Evolutionary conservation across 1,140 invertebrate genomes (phyloP), one percentile per base, ranked within the genome.

Genomic region (Drosophila mauritiana): DNA sequence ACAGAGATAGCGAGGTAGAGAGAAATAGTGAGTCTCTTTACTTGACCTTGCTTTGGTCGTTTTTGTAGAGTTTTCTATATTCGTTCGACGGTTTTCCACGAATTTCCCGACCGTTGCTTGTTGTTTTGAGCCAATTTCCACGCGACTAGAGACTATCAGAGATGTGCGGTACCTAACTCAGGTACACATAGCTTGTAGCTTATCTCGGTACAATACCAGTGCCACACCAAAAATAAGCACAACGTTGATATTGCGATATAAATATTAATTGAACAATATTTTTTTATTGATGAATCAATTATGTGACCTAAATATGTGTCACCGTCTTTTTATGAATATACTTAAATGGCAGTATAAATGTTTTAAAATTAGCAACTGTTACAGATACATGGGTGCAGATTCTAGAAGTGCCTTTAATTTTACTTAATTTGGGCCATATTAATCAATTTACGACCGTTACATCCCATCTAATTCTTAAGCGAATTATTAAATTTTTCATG

Each of bases 31-130:
- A 40, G 40, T 39, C 15, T 82, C 55, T 82, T 78, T 43, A 80
- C 53, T 74, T 80, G 80, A 89, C 84, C 85, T 89, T 89, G 84
- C 85, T 78, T 78, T 89, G 84, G 84, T 88, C 84, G 70, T 89
- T 83, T 88, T 80, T 49, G 80, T 83, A 78, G 64, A 78, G 65
- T 75, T 74, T 86, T 89, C 75, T 80, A 89, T 84, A 79, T 88
- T 73, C 77, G 79, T 73, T 25, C 57, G 58, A 37, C 51, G 75
- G 49, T 79, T 67, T 88, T 88, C 83, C 83, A 86, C 74, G 78
- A 88, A 61, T 72, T 88, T 88, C 37, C 73, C 52, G 13, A 39
- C 17, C 34, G 52, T 17, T 15, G 43, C 42, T 36, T 20, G 22
- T 58, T 48, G 62, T 37, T 31, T 42, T 67, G 39, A 64, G 55